Evolutionary conservation across 2,113 vertebrate species (phyloP).

Genomic region (Clarias batrachus): DNA sequence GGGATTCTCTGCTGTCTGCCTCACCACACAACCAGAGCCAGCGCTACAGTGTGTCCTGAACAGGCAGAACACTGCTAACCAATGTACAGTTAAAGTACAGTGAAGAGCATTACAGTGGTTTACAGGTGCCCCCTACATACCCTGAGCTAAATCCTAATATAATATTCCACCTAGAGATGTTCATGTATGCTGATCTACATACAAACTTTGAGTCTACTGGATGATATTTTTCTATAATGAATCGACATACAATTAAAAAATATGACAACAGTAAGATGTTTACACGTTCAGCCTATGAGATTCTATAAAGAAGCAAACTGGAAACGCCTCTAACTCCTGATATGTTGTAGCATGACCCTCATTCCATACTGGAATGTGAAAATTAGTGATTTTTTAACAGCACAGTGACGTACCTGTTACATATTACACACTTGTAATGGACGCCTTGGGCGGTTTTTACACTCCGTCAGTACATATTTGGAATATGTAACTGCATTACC

Average conservation of each 20-base stretch:
- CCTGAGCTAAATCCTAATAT: conserved; percentile 3
- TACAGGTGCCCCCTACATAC: not conserved
- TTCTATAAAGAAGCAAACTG: not conserved
- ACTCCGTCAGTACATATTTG: not conserved
- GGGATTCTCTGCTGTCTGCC: conserved; percentile 73
- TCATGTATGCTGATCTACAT: not conserved
- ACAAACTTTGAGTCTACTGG: not conserved
- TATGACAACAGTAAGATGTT: not conserved
- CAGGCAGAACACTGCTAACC: conserved; percentile 18
- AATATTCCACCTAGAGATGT: not conserved
- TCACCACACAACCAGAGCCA: conserved; percentile 40
- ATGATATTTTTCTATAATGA: not conserved
- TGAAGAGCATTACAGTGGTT: not conserved
- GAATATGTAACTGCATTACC: not conserved
- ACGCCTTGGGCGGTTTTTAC: not conserved
- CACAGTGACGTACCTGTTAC: not conserved
- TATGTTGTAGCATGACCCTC: not conserved
- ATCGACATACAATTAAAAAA: not conserved
- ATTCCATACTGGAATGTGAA: not conserved
- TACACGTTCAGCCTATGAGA: not conserved
- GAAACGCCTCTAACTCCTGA: not conserved
- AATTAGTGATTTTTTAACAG: not conserved
- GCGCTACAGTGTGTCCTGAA: conserved; percentile 31
- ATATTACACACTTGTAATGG: not conserved
- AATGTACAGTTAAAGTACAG: not conserved